Evolutionary conservation across 2,888 invertebrate species (phyloP), one percentile per base, ranked within the genome.

Genomic region (Eremobia ochroleuca): DNA sequence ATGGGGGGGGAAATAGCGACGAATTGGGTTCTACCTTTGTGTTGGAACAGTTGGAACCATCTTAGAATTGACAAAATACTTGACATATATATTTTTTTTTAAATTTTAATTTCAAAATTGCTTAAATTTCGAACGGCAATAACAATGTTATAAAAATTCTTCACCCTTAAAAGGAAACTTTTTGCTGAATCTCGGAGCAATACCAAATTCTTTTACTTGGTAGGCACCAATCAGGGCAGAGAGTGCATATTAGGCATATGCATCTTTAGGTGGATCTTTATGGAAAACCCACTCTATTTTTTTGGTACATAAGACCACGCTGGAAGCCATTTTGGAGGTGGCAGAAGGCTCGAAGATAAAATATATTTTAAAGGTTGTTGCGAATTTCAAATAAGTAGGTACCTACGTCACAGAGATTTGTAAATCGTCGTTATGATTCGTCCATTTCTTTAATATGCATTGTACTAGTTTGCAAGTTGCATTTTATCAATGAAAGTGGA

Each of bases 171-270:
- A 69, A 73, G 61, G 9, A 77, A 64, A 68, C 69, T 73, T 72
- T 71, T 64, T 15, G 18, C 15, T 34, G 31, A 76, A 79, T 76
- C 79, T 73, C 52, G 3, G 52, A 83, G 37, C 43, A 52, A 59
- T 62, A 31, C 4, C 34, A 46, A n/a, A 82, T 75, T 73, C 65
- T 80, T 82, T 85, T 82, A 43, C 83, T 21, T 43, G 68, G 34
- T 34, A 67, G 70, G n/a, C 43, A 64, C 73, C 71, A 88, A 85
- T 86, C 81, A 83, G 43, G n/a, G 68, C 69, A n/a, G n/a, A n/a
- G n/a, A n/a, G n/a, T n/a, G n/a, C n/a, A n/a, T n/a, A n/a, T n/a
- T n/a, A n/a, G n/a, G n/a, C n/a, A n/a, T n/a, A n/a, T n/a, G n/a
- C n/a, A n/a, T n/a, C n/a, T n/a, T n/a, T n/a, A n/a, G 52, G 62